Conservation (phyloP, 2,888 invertebrate species). For the Drosophila melanocephala region DNA sequence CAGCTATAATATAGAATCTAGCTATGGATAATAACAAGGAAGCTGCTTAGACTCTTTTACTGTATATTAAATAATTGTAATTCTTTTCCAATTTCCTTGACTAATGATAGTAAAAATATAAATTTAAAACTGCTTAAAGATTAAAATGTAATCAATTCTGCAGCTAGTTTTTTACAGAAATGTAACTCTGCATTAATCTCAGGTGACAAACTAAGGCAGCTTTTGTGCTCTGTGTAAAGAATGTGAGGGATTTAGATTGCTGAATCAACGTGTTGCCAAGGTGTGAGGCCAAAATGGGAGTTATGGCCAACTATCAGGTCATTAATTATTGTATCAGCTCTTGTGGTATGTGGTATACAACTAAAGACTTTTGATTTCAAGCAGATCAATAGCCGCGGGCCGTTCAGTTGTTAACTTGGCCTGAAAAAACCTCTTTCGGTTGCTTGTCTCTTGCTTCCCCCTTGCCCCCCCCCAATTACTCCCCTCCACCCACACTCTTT, state of each 20-base stretch:
- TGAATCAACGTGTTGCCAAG: neutral
- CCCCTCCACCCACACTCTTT: neutral
- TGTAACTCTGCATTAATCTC: neutral
- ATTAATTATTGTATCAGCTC: conserved; percentile 78
- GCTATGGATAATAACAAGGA: neutral
- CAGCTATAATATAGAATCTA: neutral
- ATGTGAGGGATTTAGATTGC: neutral
- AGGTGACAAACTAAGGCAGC: conserved; percentile 1
- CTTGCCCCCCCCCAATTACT: neutral
- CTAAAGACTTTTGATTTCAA: conserved; percentile 84
- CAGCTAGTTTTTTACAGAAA: neutral
- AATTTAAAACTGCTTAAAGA: too few species aligned
- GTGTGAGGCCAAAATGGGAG: conserved; percentile 20
- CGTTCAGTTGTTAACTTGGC: conserved; percentile 24
- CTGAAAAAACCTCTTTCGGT: conserved; percentile 40
- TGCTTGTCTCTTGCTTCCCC: conserved; percentile 31
- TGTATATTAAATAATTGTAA: neutral
- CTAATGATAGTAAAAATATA: neutral
- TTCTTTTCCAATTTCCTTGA: neutral
- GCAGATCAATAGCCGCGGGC: conserved; percentile 80
- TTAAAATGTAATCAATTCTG: neutral
- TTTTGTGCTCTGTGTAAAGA: neutral
- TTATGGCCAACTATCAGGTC: conserved; percentile 65
- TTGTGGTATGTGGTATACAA: conserved; percentile 51
- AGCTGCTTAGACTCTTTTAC: neutral